A percentile compares a stretch with the other conserved stretches of the same genome.
These are phyloP conservation scores for Orthosia gracilis DNA, from an alignment of 2,888 invertebrate genomes.

Conservation along the genomic window DNA sequence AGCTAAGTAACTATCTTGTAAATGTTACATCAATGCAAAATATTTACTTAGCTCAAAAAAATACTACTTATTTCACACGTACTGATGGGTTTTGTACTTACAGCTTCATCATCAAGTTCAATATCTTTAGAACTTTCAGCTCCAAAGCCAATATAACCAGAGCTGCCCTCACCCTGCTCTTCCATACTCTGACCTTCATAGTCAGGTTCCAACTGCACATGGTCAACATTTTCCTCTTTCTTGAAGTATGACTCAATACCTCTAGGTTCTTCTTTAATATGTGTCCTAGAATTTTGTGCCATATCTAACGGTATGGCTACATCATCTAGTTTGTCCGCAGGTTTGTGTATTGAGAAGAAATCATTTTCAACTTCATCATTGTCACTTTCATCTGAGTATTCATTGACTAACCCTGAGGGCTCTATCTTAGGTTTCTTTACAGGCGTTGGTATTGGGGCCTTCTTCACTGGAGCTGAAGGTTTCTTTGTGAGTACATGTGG, in stretches of 20 bases:
- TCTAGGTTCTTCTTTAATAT: slow-evolving; percentile 68
- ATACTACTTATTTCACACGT: too few species aligned
- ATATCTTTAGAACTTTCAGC: slow-evolving; percentile 66
- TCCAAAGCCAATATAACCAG: slow-evolving; percentile 66
- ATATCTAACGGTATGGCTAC: slow-evolving; percentile 81
- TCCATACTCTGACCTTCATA: slow-evolving; percentile 53
- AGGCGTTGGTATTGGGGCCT: slow-evolving; percentile 69
- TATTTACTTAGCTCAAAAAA: too few species aligned
- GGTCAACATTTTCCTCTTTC: slow-evolving; percentile 68
- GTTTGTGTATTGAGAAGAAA: slow-evolving; percentile 90
- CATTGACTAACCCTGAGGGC: slow-evolving; percentile 69
- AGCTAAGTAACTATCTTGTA: too few species aligned
- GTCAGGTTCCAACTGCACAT: slow-evolving; percentile 64
- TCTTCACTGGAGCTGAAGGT: slow-evolving; percentile 72
- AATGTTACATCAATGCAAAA: too few species aligned
- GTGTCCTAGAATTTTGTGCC: slow-evolving; percentile 62
- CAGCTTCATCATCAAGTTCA: slow-evolving; percentile 86
- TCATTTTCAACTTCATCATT: slow-evolving; percentile 89
- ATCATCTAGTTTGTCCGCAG: slow-evolving; percentile 80
- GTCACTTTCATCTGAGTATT: slow-evolving; percentile 87
- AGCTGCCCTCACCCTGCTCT: slow-evolving; percentile 62
- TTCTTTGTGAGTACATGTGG: slow-evolving; percentile 88
- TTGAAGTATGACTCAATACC: slow-evolving; percentile 85
- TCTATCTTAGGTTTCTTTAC: slow-evolving; percentile 73
- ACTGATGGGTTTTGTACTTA: too few species aligned